phyloP scores from a whole-genome alignment of 2,113 vertebrate species.

The Chionis minor region DNA sequence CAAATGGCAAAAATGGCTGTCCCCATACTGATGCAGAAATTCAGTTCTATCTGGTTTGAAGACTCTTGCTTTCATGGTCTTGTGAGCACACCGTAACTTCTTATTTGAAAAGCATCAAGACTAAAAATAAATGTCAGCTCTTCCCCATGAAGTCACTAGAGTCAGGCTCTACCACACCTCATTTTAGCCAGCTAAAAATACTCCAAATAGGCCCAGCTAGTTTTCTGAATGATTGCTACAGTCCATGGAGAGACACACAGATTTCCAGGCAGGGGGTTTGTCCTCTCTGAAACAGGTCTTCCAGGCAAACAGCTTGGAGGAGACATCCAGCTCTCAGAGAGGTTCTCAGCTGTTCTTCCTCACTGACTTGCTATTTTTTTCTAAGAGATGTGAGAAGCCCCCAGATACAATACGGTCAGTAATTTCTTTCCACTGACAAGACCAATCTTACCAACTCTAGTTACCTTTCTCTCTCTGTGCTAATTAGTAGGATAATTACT shows the following conservation, averaged over 20 bases:
- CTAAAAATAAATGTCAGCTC: background rate
- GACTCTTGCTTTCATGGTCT: background rate
- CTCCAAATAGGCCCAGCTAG: background rate
- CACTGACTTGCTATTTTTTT: background rate
- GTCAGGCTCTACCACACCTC: background rate
- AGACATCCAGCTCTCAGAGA: background rate
- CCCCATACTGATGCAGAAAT: background rate
- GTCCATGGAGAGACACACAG: background rate
- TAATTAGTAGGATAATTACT: background rate
- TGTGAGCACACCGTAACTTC: background rate
- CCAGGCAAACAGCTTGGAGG: background rate
- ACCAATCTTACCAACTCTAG: background rate
- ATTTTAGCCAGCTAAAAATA: background rate
- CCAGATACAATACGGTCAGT: background rate
- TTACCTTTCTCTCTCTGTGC: background rate
- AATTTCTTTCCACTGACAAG: background rate
- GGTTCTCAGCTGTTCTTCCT: background rate
- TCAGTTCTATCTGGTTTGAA: background rate
- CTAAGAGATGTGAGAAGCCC: background rate
- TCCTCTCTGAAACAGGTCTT: background rate
- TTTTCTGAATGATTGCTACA: background rate
- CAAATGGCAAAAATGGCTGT: background rate
- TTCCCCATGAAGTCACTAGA: background rate
- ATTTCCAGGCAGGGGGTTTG: background rate
- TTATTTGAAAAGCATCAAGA: background rate